Conservation (phyloP, 2,113 vertebrate genomes). For the Edolisoma coerulescens region DNA sequence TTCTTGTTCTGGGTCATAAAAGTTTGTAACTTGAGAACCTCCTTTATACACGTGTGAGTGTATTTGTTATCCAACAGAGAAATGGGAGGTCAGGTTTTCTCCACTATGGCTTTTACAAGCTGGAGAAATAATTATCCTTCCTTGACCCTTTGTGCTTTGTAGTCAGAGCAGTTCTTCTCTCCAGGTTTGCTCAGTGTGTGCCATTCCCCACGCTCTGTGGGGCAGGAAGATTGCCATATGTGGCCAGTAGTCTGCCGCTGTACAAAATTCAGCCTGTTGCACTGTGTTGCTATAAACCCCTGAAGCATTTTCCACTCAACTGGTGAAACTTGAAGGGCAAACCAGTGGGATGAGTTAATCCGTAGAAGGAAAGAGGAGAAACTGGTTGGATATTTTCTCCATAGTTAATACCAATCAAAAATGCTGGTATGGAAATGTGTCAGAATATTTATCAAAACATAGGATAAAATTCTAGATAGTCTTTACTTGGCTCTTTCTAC, state of each 20-base stretch:
- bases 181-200: neutral
- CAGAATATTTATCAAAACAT: neutral
- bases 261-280: neutral
- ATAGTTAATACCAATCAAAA: neutral
- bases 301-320: neutral
- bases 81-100: slow-evolving; percentile 14
- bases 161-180: neutral
- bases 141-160: neutral
- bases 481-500: neutral
- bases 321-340: neutral
- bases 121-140: slow-evolving; percentile 28
- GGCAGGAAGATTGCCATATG: neutral
- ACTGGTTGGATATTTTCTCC: neutral
- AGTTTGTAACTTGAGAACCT: slow-evolving; percentile 27
- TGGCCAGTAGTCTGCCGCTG: neutral
- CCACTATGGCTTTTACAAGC: slow-evolving; percentile 9
- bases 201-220: neutral
- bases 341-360: neutral
- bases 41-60: neutral
- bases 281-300: neutral
- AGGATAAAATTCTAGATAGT: neutral
- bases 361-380: neutral
- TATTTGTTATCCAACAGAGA: slow-evolving; percentile 39
- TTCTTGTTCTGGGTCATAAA: neutral
- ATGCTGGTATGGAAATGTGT: neutral